Percentiles rank a stretch among this genome's conserved stretches.
phyloP scores from a whole-genome alignment of 2,113 vertebrate species.

The Phyllostomus hastatus region DNA sequence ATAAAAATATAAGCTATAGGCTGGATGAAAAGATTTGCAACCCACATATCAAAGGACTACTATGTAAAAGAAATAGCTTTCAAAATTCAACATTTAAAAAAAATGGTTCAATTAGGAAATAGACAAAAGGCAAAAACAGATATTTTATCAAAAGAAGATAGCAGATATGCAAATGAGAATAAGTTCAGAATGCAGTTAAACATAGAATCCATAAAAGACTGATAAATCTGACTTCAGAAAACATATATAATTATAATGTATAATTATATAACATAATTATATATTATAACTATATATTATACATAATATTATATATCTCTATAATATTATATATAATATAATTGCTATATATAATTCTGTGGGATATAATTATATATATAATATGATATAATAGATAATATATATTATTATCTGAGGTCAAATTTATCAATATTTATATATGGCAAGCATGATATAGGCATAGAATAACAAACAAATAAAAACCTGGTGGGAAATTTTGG shows the following conservation, averaged over 20 bases:
- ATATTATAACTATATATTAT: too few relatives aligned
- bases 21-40: not conserved
- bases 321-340: too few relatives aligned
- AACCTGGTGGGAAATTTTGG: not conserved
- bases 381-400: too few relatives aligned
- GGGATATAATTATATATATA: too few relatives aligned
- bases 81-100: not conserved
- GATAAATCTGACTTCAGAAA: not conserved
- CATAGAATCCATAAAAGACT: not conserved
- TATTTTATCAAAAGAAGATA: not conserved
- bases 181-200: not conserved
- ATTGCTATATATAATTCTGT: too few relatives aligned
- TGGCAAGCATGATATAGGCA: not conserved
- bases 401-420: too few relatives aligned
- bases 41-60: not conserved
- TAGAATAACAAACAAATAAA: not conserved
- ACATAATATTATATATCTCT: too few relatives aligned
- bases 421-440: too few relatives aligned
- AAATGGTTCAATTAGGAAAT: not conserved
- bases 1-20: not conserved
- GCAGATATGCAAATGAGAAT: not conserved
- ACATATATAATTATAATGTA: too few relatives aligned
- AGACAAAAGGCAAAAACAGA: not conserved
- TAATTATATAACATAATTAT: too few relatives aligned
- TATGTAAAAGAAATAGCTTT: not conserved